A percentile compares a stretch with the other conserved stretches of the same genome.
Conservation (phyloP, 2,113 vertebrate species). For the Leptobrachium ailaonicum region DNA sequence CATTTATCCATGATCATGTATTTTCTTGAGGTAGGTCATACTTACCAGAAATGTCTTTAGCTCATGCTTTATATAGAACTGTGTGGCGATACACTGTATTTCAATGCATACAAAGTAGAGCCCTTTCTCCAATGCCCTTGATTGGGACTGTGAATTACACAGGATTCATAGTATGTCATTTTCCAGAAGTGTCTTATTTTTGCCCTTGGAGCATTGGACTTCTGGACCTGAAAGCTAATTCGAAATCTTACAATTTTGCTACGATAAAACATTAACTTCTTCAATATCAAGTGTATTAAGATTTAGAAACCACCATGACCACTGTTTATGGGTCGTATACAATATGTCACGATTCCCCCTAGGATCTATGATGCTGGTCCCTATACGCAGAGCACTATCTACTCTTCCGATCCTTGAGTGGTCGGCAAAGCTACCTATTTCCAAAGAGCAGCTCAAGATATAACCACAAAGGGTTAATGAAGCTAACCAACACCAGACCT, state of each 20-base stretch:
- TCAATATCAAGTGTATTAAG: too few species aligned
- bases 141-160: not conserved
- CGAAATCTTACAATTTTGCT: not conserved
- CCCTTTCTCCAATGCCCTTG: not conserved
- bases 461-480: too few species aligned
- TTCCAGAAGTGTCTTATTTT: slow-evolving; percentile 1
- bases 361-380: too few species aligned
- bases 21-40: slow-evolving; percentile 3
- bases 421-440: too few species aligned
- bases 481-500: too few species aligned
- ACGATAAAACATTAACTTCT: not conserved
- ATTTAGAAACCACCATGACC: too few species aligned
- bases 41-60: not conserved
- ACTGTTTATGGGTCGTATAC: too few species aligned
- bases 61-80: not conserved
- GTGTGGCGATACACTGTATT: slow-evolving; percentile 3
- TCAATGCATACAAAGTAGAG: slow-evolving; percentile 13
- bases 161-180: not conserved
- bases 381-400: too few species aligned
- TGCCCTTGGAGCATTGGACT: not conserved
- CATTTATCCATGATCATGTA: slow-evolving; percentile 5
- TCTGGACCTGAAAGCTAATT: not conserved
- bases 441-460: too few species aligned
- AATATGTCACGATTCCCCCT: too few species aligned
- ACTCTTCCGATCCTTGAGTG: too few species aligned